Evolutionary conservation across 2,888 invertebrate species (phyloP).

Genomic region (Orthosia gracilis): DNA sequence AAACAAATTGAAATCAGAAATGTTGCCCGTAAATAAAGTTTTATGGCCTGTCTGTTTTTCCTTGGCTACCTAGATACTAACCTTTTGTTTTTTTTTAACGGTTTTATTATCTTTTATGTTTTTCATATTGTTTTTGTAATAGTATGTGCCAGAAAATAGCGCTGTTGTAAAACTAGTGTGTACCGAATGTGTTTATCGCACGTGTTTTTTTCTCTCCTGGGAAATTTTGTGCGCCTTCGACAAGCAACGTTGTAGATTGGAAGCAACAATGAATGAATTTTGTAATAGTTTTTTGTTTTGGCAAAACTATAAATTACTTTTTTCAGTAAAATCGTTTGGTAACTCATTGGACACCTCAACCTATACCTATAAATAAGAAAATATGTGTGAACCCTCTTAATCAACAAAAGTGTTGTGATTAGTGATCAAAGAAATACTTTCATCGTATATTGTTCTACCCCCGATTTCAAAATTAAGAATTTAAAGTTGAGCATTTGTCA

Average conservation of each 20-base stretch:
- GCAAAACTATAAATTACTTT: not conserved
- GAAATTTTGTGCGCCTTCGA: conserved; percentile 44
- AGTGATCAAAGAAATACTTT: not conserved
- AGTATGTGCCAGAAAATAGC: conserved; percentile 14
- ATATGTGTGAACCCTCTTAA: not conserved
- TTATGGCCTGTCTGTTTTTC: conserved; percentile 32
- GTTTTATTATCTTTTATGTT: conserved; percentile 37
- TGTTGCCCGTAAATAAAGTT: conserved; percentile 53
- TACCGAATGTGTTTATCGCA: conserved; percentile 19
- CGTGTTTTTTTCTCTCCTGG: conserved; percentile 42
- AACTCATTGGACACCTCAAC: not conserved
- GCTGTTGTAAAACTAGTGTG: conserved; percentile 21
- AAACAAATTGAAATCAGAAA: conserved; percentile 56
- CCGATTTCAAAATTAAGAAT: no score
- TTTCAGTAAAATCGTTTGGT: not conserved
- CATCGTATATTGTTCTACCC: not conserved
- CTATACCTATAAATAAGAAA: not conserved
- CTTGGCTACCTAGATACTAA: conserved; percentile 15
- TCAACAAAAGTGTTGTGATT: not conserved
- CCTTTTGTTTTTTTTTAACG: conserved; percentile 25
- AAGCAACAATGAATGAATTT: conserved; percentile 29
- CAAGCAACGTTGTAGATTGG: conserved; percentile 25
- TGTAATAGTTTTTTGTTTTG: conserved; percentile 22
- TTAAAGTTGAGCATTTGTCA: not conserved
- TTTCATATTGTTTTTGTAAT: conserved; percentile 46